Evolutionary conservation across 2,888 invertebrate species (phyloP), one percentile per base, ranked within the genome.

Genomic region (Acrobasis suavella): DNA sequence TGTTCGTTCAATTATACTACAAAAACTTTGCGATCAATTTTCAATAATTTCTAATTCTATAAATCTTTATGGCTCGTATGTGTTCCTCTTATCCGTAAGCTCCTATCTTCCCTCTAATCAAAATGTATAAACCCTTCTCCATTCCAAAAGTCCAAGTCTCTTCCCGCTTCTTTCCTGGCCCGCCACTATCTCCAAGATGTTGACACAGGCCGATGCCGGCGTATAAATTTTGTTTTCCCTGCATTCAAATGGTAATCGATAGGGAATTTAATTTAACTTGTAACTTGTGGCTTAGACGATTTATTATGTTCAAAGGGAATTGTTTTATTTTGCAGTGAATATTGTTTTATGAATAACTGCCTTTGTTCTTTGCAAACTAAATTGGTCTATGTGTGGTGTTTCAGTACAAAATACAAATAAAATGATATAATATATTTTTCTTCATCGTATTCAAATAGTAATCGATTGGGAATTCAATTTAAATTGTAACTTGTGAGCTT

Each of bases 141-240:
- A 46, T 14, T 14, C 14, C 14, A 46, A 46, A 46, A 46, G 42
- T 12, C n/a, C 15, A 38, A 15, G 2, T 15, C 55, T 8, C 39
- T 9, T 10, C 2, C 15, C 58, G 37, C 52, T n/a, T 0, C n/a
- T 0, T 9, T 61, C 32, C 16, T 61, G 32, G 61, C 61, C 61
- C 15, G 9, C 7, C 50, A 58, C 64, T 75, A 76, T 81, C 81
- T 80, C 74, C 75, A 72, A 75, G 70, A 71, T 85, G 85, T 86
- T 86, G 77, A 80, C 78, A 75, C 86, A 86, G 86, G 73, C 72
- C 71, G 14, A 37, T 17, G 72, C 67, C 71, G 64, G 67, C 70
- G 78, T 78, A 80, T 75, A 78, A 81, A 82, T 79, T 75, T 74
- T 75, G 81, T 78, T 83, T 72, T 68, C 73, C 75, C 75, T 70